Evolutionary conservation across 2,888 invertebrate species (phyloP), one percentile per base, ranked within the genome.

Genomic region (Eilema caniola): DNA sequence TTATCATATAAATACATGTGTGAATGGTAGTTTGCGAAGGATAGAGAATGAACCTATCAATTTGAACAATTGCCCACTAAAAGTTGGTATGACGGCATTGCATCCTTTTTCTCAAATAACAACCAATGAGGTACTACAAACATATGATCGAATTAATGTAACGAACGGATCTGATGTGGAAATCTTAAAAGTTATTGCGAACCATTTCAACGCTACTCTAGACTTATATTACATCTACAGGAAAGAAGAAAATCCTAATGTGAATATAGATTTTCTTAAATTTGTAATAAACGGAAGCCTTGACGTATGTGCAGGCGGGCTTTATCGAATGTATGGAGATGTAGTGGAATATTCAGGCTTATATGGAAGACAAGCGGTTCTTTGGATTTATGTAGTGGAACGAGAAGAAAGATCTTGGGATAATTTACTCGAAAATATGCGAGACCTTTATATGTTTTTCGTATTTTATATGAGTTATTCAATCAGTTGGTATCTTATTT

Each of bases 291-390:
- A 94, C 73, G 91, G 89, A 4, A 91, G 87, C 47, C 76, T 94
- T 3, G 93, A 95, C 59, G 79, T 83, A 0, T 89, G 89, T 65
- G 92, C 90, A 12, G 94, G 95, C 0, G 94, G 94, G 0, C 76
- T 91, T 0, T 93, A 91, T 47, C 86, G 90, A 71, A 75, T 90
- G 4, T 93, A 88, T 57, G 92, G 90, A 11, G 86, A 91, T n/a
- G 3, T 72, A 0, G 89, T 94, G 0, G 86, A 84, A 5, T 95
- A 94, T 73, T 93, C 93, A 2, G 94, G 94, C 0, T 70, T 88
- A 2, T 94, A 94, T 69, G 81, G 82, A 0, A 82, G 85, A 25
- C 92, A 93, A 80, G 78, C 81, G 0, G 72, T 91, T 1, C 74
- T 87, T 60, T 94, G 93, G 93, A 80, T 89, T 0, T 94, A 93